Conservation (phyloP, 2,113 vertebrate species). For the Albula goreensis region DNA sequence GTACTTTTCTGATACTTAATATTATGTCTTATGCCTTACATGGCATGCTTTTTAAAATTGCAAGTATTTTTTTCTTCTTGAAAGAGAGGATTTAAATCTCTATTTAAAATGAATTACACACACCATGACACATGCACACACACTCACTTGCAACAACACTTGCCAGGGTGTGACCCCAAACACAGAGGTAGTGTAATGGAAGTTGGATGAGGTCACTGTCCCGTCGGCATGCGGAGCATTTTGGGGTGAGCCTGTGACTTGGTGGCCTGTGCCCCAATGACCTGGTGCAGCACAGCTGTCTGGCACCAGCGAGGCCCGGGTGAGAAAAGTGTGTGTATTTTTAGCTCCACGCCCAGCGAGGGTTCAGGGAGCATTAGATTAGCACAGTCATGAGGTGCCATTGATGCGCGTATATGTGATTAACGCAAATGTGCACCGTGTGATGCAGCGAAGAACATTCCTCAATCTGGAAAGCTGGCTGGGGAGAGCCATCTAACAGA, state of each 20-base stretch:
- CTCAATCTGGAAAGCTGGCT: constrained; percentile 42
- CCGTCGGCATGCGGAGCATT: constrained; percentile 18
- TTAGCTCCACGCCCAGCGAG: constrained; percentile 31
- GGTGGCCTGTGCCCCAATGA: background rate
- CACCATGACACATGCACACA: background rate
- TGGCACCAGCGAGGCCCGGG: constrained; percentile 27
- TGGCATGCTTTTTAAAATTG: too few relatives aligned
- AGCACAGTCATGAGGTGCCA: constrained; percentile 62
- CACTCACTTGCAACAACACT: constrained; percentile 20
- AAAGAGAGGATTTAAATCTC: background rate
- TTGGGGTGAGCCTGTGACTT: background rate
- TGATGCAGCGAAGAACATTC: constrained; percentile 67
- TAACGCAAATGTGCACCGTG: constrained; percentile 65
- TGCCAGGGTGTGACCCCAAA: background rate
- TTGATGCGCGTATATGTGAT: constrained; percentile 60
- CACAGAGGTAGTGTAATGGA: background rate
- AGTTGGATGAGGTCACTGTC: background rate
- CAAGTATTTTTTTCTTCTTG: too few relatives aligned
- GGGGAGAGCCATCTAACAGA: constrained; percentile 24
- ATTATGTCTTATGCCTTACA: too few relatives aligned
- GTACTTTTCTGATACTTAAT: too few relatives aligned
- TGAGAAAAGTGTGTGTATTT: constrained; percentile 46
- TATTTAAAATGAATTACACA: background rate
- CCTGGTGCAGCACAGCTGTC: constrained; percentile 7
- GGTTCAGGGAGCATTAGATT: constrained; percentile 62